phyloP scores from a whole-genome alignment of 92 coral and sea anemone species.

The Palythoa grandis region DNA sequence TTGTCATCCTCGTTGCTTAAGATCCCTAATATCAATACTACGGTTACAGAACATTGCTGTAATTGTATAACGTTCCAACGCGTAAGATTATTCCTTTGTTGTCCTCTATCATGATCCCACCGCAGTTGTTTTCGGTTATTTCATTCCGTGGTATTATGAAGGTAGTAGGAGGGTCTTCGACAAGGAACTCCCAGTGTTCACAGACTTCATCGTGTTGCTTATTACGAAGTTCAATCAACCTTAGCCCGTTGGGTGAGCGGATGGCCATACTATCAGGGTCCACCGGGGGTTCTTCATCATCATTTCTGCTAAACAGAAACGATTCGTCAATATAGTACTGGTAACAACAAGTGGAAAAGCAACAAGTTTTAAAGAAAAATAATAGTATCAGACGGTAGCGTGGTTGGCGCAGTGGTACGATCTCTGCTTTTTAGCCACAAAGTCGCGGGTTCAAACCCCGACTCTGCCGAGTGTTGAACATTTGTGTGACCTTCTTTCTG shows the following conservation, averaged over 20 bases:
- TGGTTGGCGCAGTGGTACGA: no score
- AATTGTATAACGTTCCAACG: constrained; percentile 60
- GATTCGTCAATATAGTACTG: not conserved
- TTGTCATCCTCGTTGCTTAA: no score
- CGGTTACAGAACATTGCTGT: constrained; percentile 32
- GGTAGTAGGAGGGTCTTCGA: constrained; percentile 59
- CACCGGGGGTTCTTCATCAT: constrained; percentile 12
- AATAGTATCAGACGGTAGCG: no score
- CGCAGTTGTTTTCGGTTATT: constrained; percentile 57
- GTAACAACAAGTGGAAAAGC: no score
- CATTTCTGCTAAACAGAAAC: constrained; percentile 9
- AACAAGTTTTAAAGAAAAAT: no score
- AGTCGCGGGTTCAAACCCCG: no score
- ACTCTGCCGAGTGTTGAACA: no score
- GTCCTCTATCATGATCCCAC: constrained; percentile 68
- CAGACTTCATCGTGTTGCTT: constrained; percentile 79
- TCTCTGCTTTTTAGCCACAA: no score
- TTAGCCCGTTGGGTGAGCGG: constrained; percentile 72
- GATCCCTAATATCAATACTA: not conserved
- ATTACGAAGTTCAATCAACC: constrained; percentile 84
- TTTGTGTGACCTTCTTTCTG: no score
- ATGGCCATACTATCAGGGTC: constrained; percentile 53
- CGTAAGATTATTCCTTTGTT: constrained; percentile 73
- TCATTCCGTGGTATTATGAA: constrained; percentile 70
- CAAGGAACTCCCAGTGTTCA: constrained; percentile 91